Evolutionary conservation across 2,113 vertebrate genomes (phyloP).

Genomic region (Climacteris rufus): DNA sequence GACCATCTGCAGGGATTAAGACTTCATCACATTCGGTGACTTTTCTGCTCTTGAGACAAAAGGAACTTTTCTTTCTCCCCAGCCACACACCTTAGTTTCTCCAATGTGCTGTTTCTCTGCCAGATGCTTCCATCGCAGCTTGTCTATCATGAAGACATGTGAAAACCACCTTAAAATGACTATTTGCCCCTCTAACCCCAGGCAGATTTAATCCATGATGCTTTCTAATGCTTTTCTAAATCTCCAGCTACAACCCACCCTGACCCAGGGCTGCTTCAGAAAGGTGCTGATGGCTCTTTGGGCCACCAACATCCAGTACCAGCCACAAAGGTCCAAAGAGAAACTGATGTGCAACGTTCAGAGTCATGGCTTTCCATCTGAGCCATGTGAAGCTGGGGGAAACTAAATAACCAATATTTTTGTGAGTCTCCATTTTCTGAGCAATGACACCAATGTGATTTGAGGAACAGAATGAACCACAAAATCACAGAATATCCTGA

Average conservation of each 20-base stretch:
- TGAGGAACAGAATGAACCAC: neutral
- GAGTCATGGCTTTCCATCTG: neutral
- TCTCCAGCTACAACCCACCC: neutral
- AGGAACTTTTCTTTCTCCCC: neutral
- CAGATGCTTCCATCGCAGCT: neutral
- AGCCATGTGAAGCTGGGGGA: neutral
- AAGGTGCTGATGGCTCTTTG: neutral
- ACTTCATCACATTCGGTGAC: conserved; percentile 4
- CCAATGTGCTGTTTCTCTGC: neutral
- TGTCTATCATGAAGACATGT: neutral
- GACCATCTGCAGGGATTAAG: conserved; percentile 56
- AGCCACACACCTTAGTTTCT: neutral
- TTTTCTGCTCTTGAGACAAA: conserved; percentile 44
- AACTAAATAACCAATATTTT: rapidly evolving
- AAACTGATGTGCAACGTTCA: neutral
- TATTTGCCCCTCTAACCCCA: neutral
- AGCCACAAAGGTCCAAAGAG: neutral
- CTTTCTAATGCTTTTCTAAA: neutral
- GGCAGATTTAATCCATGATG: neutral
- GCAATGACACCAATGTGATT: neutral
- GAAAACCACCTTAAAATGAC: neutral
- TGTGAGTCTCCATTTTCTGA: neutral
- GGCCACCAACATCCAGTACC: neutral
- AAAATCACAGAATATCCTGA: neutral
- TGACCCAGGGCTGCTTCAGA: neutral